phyloP scores from a whole-genome alignment of 2,888 invertebrate species.

The Auanema sp. region DNA sequence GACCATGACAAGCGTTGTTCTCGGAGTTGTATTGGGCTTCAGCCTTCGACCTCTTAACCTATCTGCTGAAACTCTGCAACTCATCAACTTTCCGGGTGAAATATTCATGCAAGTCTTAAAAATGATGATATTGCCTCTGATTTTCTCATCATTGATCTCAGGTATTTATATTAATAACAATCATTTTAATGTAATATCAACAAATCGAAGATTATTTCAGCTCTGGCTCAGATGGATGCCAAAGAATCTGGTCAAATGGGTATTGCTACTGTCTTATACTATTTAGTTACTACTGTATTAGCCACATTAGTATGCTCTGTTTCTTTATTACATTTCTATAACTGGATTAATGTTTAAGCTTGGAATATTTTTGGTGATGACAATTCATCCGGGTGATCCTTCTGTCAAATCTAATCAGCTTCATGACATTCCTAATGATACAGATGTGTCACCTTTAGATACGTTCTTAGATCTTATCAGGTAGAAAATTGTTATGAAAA shows the following conservation, averaged over 20 bases:
- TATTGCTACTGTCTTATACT: conserved; percentile 72
- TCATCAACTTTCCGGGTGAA: conserved; percentile 87
- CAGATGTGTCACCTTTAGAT: conserved; percentile 71
- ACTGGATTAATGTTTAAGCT: conserved; percentile 38
- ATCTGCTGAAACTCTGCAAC: conserved; percentile 67
- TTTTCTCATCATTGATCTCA: conserved; percentile 82
- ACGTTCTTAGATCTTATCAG: conserved; percentile 86
- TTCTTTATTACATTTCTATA: neutral
- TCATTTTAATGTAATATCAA: neutral
- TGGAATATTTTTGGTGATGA: conserved; percentile 72
- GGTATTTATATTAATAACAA: conserved; percentile 65
- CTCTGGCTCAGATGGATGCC: conserved; percentile 63
- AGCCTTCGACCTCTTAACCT: conserved; percentile 70
- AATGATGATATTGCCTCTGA: conserved; percentile 83
- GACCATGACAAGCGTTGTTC: conserved; percentile 44
- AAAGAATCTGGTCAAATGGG: conserved; percentile 69
- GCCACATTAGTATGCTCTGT: conserved; percentile 70
- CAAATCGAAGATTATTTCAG: conserved; percentile 28
- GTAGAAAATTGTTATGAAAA: conserved; percentile 66
- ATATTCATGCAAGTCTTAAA: conserved; percentile 85
- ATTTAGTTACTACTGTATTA: conserved; percentile 72
- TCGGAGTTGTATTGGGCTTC: conserved; percentile 55
- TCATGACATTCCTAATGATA: conserved; percentile 41
- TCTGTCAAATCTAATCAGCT: conserved; percentile 59
- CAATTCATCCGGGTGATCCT: conserved; percentile 73